Percentiles rank a stretch among this genome's conserved stretches.
Conservation (phyloP, 2,888 invertebrate species). For the Phymatocera aterrima region DNA sequence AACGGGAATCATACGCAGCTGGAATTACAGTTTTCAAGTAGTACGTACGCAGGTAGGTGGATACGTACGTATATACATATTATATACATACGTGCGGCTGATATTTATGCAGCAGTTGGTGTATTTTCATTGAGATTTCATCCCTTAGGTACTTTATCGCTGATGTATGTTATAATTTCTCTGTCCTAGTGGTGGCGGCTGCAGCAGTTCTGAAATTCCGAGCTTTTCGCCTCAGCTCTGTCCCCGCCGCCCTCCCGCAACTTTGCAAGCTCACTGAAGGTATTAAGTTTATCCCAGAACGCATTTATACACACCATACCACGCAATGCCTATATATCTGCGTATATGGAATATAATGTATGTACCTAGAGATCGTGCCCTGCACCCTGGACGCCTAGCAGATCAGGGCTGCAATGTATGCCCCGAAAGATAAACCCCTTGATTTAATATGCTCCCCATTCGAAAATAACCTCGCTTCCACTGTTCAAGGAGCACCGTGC, state of each 20-base stretch:
- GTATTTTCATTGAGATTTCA: too few relatives aligned
- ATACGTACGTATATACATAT: too few relatives aligned
- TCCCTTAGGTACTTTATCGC: too few relatives aligned
- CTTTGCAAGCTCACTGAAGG: background rate
- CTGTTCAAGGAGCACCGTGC: background rate
- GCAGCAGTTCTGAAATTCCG: too few relatives aligned
- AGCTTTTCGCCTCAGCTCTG: background rate
- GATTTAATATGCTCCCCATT: conserved; percentile 37
- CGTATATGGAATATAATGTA: background rate
- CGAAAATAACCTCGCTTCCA: background rate
- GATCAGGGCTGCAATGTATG: conserved; percentile 10
- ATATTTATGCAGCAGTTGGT: too few relatives aligned
- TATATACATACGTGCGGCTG: too few relatives aligned
- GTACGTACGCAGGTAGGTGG: too few relatives aligned
- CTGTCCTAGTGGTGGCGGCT: too few relatives aligned
- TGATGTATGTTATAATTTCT: too few relatives aligned
- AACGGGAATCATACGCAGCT: too few relatives aligned
- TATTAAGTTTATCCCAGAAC: conserved; percentile 19
- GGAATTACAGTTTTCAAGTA: too few relatives aligned
- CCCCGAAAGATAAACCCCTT: conserved; percentile 28
- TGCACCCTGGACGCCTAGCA: background rate
- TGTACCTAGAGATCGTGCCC: background rate
- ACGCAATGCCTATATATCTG: background rate
- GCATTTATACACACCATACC: conserved; percentile 6
- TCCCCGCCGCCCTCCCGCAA: too few relatives aligned